Evolutionary conservation across 2,113 vertebrate genomes (phyloP), one percentile per base, ranked within the genome.

Genomic region (Calyptommatus sinebrachiatus): DNA sequence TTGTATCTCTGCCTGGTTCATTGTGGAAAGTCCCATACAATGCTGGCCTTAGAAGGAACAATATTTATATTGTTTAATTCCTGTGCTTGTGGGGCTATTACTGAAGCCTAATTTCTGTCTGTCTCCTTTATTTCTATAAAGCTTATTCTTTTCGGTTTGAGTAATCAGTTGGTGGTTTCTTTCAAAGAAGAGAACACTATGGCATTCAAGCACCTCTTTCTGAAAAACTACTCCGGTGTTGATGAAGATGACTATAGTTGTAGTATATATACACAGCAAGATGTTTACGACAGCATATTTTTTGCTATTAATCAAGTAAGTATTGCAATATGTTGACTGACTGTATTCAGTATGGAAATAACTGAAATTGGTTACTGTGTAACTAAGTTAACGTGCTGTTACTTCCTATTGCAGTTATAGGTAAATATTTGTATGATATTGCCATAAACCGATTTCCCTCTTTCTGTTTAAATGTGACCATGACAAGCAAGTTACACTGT

Each of bases 131-230:
- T 61, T 41, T 50, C 29, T 72, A 20, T n/a, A 71, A 86, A 99
- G 98, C 97, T 99, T 53, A 86, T 99, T 71, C 92, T 97, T 31
- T 99, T 99, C 79, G 98, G 98, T 71, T 94, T 99, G 86, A 97
- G 96, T 91, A 99, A 99, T 91, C 98, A 99, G 90, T 90, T 98
- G 88, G 98, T 99, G 81, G 97, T 98, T 81, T 95, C 97, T 8
- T 99, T 97, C 84, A 99, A 99, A 91, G 97, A 99, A 82, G 98
- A 99, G 86, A 99, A 96, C 83, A 90, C 88, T 11, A 79, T 97
- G 90, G 94, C 97, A 73, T 96, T 99, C 86, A 99, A 99, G 90
- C 96, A 96, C 81, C 86, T 99, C 6, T 99, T 99, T 91, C 89
- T 99, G 87, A 99, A 95, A 91, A 95, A 91, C 65, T 99, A 97